Evolutionary conservation across 2,888 invertebrate genomes (phyloP).

Genomic region (Pseudanteris insignis): DNA sequence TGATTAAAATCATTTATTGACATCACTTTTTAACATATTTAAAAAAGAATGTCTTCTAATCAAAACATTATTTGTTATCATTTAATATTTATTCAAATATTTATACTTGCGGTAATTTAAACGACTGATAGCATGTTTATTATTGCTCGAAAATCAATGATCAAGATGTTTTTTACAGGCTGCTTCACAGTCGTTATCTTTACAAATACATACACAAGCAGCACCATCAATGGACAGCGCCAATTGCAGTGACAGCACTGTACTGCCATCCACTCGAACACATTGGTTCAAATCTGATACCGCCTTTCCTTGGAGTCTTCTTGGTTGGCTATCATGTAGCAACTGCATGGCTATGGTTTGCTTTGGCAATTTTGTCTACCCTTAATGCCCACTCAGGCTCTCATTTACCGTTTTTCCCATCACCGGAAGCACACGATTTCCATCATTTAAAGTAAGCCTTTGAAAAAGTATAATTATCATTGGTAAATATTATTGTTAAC

Average conservation of each 20-base stretch:
- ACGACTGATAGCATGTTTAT: too few species aligned
- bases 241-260: conserved; percentile 82
- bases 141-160: too few species aligned
- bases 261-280: conserved; percentile 84
- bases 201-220: conserved; percentile 86
- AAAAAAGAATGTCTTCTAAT: too few species aligned
- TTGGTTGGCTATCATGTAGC: conserved; percentile 81
- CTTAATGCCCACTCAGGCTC: conserved; percentile 86
- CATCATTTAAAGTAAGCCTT: conserved; percentile 81
- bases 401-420: conserved; percentile 85
- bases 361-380: conserved; percentile 79
- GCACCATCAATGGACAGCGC: conserved; percentile 90
- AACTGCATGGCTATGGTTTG: conserved; percentile 82
- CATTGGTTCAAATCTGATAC: conserved; percentile 79
- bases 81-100: too few species aligned
- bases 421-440: conserved; percentile 87
- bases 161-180: too few species aligned
- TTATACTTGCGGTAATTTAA: too few species aligned
- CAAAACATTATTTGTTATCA: too few species aligned
- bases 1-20: too few species aligned
- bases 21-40: too few species aligned
- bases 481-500: too few species aligned
- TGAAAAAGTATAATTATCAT: background rate
- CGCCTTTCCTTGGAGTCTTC: conserved; percentile 79
- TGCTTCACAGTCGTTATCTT: conserved; percentile 77